Evolutionary conservation across 2,113 vertebrate species (phyloP).

Genomic region (Zosterops pallidus): DNA sequence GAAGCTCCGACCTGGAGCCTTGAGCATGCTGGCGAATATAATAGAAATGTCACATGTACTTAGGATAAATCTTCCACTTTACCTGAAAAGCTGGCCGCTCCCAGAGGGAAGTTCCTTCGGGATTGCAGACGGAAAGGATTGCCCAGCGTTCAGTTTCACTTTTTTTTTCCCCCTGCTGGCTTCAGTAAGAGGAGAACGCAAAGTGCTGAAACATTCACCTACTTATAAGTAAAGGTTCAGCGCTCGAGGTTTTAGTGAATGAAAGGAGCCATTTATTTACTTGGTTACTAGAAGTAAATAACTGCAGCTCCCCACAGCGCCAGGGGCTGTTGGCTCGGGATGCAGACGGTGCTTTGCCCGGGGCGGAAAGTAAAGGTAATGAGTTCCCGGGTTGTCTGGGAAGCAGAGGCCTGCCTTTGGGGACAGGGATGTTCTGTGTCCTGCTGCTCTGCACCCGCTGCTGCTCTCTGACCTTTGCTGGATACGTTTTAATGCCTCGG

Average conservation of each 20-base stretch:
- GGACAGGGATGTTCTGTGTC: not conserved
- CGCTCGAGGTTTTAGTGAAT: not conserved
- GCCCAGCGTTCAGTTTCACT: not conserved
- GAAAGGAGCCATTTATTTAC: not conserved
- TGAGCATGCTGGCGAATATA: not conserved
- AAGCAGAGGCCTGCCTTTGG: not conserved
- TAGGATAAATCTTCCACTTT: not conserved
- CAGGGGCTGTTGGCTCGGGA: not conserved
- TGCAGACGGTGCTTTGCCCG: not conserved
- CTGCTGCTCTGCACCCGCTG: fast-evolving
- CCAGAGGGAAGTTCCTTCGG: not conserved
- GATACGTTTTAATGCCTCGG: not conserved
- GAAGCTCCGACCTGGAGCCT: not conserved
- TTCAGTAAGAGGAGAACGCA: not conserved
- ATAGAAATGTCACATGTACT: fast-evolving
- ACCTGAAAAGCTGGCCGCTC: not conserved
- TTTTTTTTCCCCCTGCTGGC: not conserved
- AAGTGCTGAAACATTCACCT: not conserved
- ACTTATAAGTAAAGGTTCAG: fast-evolving
- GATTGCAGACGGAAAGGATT: not conserved
- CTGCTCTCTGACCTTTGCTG: not conserved
- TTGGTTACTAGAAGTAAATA: not conserved
- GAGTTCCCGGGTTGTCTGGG: not conserved
- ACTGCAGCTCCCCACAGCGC: not conserved
- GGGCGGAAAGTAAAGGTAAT: not conserved